A percentile compares a stretch with the other conserved stretches of the same genome.
phyloP scores from a whole-genome alignment of 2,888 invertebrate genomes.

The Cataglyphis livida region DNA sequence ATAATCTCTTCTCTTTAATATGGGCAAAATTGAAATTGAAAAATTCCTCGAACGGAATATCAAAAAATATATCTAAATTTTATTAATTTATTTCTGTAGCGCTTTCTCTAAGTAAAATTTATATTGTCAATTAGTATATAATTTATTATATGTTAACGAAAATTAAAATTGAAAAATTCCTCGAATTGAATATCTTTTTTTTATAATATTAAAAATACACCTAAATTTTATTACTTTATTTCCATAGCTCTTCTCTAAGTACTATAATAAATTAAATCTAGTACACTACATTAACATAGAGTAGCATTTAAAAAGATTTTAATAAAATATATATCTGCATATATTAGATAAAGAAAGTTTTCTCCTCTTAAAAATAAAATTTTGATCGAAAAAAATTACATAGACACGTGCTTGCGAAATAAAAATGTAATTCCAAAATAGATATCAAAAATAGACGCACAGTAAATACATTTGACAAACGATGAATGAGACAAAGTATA shows the following conservation, averaged over 20 bases:
- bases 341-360: background rate
- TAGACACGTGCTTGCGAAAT: background rate
- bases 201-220: too few relatives aligned
- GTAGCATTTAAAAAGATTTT: background rate
- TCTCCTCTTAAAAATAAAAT: background rate
- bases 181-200: too few relatives aligned
- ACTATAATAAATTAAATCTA: background rate
- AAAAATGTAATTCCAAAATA: constrained; percentile 28
- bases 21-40: background rate
- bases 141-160: background rate
- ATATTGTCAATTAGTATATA: background rate
- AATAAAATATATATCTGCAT: constrained; percentile 3
- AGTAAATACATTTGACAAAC: constrained; percentile 36
- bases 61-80: background rate
- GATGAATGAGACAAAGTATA: background rate
- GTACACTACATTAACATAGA: background rate
- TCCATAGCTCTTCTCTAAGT: background rate
- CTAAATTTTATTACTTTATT: too few relatives aligned
- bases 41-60: background rate
- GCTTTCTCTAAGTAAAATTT: background rate
- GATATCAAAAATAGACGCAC: background rate
- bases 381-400: background rate
- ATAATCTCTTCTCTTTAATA: background rate
- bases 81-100: background rate
- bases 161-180: background rate